Percentiles rank a stretch among this genome's conserved stretches.
Evolutionary conservation across 2,888 invertebrate species (phyloP).

Genomic region (Epirrhoe alternata): DNA sequence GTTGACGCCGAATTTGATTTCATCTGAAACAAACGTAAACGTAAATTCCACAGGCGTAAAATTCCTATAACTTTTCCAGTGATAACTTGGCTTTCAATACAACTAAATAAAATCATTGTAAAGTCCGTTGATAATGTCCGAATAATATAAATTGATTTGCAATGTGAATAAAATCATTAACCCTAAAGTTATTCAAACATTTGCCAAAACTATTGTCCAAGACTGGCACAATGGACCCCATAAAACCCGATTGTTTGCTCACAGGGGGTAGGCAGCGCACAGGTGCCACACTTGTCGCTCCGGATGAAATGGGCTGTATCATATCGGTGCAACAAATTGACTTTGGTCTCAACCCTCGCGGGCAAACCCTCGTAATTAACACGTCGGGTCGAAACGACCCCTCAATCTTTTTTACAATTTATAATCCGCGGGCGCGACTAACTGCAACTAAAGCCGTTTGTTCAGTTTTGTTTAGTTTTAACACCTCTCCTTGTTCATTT

Average conservation of each 20-base stretch:
- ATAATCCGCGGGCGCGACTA: slow-evolving; percentile 83
- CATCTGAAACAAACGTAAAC: slow-evolving; percentile 84
- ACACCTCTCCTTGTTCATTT: slow-evolving; percentile 54
- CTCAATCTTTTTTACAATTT: slow-evolving; percentile 82
- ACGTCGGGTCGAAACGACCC: slow-evolving; percentile 78
- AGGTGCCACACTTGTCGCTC: slow-evolving; percentile 83
- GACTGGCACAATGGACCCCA: slow-evolving; percentile 51
- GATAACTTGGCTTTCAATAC: neutral
- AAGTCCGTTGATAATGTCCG: slow-evolving; percentile 1
- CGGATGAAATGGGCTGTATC: slow-evolving; percentile 87
- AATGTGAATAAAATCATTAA: slow-evolving; percentile 36
- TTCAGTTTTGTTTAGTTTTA: slow-evolving; percentile 66
- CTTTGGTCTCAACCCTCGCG: slow-evolving; percentile 81
- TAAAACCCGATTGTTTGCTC: slow-evolving; percentile 54
- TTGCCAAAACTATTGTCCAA: slow-evolving; percentile 43
- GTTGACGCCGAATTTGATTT: slow-evolving; percentile 93
- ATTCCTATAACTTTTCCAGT: neutral
- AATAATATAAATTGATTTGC: slow-evolving; percentile 19
- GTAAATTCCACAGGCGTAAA: too few relatives aligned
- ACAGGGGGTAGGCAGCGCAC: slow-evolving; percentile 75
- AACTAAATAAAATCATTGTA: neutral
- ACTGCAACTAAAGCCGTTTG: slow-evolving; percentile 68
- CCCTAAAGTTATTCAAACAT: slow-evolving; percentile 36
- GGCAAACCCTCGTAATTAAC: slow-evolving; percentile 84
- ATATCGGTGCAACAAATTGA: slow-evolving; percentile 88